Evolutionary conservation across 2,113 vertebrate genomes (phyloP).

Genomic region (Melanocharis versteri): DNA sequence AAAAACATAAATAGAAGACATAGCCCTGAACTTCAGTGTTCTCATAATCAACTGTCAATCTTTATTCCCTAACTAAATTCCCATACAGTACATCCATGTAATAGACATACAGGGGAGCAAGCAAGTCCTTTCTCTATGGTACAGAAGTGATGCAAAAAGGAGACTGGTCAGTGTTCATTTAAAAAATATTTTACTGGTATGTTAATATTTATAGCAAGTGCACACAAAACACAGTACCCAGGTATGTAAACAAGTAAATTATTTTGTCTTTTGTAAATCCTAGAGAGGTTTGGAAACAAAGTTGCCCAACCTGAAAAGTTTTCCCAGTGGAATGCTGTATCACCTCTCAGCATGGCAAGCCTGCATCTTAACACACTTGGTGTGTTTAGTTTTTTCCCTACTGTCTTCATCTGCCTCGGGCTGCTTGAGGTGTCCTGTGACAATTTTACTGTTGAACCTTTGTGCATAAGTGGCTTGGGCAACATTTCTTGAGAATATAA

Average conservation of each 20-base stretch:
- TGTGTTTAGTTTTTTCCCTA: conserved; percentile 42
- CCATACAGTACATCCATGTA: background rate
- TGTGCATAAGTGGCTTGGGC: conserved; percentile 41
- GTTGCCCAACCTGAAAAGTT: conserved; percentile 35
- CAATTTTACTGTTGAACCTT: conserved; percentile 61
- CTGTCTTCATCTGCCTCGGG: conserved; percentile 51
- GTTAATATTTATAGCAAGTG: background rate
- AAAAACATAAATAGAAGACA: background rate
- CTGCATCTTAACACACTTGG: conserved; percentile 48
- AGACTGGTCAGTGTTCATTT: background rate
- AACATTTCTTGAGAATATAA: conserved; percentile 57
- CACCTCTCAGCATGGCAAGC: background rate
- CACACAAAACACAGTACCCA: background rate
- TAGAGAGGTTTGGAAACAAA: background rate
- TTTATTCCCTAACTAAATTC: background rate
- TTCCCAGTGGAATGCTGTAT: conserved; percentile 26
- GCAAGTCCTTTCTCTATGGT: background rate
- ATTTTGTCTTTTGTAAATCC: background rate
- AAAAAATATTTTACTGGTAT: background rate
- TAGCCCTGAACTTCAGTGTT: background rate
- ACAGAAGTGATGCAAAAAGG: background rate
- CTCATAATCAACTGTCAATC: background rate
- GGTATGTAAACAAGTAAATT: background rate
- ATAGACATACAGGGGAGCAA: background rate
- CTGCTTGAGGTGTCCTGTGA: conserved; percentile 39